A percentile compares a stretch with the other conserved stretches of the same genome.
Evolutionary conservation across 1,140 invertebrate genomes (phyloP).

Genomic region (Diachasma alloeum): DNA sequence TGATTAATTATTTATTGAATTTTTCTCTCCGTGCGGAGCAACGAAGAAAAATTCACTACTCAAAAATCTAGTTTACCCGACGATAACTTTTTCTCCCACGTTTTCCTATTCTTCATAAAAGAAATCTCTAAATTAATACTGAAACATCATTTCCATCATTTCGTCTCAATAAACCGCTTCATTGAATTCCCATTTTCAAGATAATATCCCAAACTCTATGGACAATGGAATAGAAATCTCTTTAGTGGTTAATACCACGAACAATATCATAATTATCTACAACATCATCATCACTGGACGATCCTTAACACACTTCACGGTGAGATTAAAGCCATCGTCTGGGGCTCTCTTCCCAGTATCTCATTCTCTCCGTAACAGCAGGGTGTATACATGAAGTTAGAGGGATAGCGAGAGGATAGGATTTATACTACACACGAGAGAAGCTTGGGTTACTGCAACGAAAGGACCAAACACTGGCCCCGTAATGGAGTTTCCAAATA

Average conservation of each 20-base stretch:
- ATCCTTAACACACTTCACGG: neutral
- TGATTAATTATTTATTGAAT: too few relatives aligned
- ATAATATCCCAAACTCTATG: neutral
- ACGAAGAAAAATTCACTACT: too few relatives aligned
- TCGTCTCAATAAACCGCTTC: neutral
- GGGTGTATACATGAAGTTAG: neutral
- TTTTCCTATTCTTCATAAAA: too few relatives aligned
- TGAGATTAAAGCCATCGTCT: constrained; percentile 3
- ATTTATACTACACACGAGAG: neutral
- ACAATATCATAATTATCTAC: constrained; percentile 6
- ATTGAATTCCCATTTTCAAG: too few relatives aligned
- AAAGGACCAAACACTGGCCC: constrained; percentile 57
- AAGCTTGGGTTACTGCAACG: constrained; percentile 36
- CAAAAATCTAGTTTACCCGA: too few relatives aligned
- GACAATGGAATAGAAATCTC: neutral
- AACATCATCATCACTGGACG: constrained; percentile 4
- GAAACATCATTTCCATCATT: too few relatives aligned
- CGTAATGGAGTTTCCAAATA: constrained; percentile 66
- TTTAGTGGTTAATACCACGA: constrained; percentile 10
- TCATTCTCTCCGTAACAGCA: constrained; percentile 1
- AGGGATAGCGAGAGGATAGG: neutral
- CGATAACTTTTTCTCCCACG: too few relatives aligned
- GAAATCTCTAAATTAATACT: too few relatives aligned
- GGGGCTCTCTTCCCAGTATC: neutral
- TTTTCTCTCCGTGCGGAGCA: too few relatives aligned